Evolutionary conservation across 92 coral and sea anemone species (phyloP).

Genomic region (Virgularia gustaviana): DNA sequence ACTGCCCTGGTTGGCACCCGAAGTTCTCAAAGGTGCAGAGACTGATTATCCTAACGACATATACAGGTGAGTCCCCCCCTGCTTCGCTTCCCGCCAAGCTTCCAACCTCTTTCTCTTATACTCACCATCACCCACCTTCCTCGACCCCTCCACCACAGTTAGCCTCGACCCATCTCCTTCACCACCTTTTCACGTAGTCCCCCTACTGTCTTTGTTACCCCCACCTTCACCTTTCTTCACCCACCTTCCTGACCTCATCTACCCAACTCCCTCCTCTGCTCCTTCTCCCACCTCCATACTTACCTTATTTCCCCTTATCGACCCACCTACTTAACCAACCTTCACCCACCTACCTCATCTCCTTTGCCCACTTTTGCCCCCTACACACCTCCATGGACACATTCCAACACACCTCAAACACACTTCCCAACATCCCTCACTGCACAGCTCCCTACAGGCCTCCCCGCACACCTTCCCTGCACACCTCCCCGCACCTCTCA

Average conservation of each 20-base stretch:
- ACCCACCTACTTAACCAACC: slow-evolving; percentile 23
- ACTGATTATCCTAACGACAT: slow-evolving; percentile 19
- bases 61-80: slow-evolving; percentile 31
- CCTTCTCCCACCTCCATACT: slow-evolving; percentile 28
- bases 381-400: background rate
- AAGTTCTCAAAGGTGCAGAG: background rate
- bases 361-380: slow-evolving; percentile 31
- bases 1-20: slow-evolving; percentile 33
- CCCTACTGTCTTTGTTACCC: slow-evolving; percentile 11
- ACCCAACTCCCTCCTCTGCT: slow-evolving; percentile 2
- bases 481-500: slow-evolving; percentile 41
- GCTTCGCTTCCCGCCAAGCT: slow-evolving; percentile 37
- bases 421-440: slow-evolving; percentile 9
- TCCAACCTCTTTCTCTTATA: slow-evolving; percentile 51
- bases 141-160: slow-evolving; percentile 48
- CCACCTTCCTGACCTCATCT: background rate
- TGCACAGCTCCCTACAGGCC: slow-evolving; percentile 42
- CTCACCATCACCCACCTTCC: slow-evolving; percentile 41
- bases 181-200: slow-evolving; percentile 51
- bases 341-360: slow-evolving; percentile 49
- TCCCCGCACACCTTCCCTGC: slow-evolving; percentile 39
- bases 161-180: slow-evolving; percentile 48
- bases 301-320: slow-evolving; percentile 31
- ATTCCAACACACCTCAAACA: too few species aligned
- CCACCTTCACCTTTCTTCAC: slow-evolving; percentile 24